These are phyloP conservation scores for Cyprinodon tularosa DNA, from an alignment of 2,113 vertebrate species.

Conservation along the genomic window DNA sequence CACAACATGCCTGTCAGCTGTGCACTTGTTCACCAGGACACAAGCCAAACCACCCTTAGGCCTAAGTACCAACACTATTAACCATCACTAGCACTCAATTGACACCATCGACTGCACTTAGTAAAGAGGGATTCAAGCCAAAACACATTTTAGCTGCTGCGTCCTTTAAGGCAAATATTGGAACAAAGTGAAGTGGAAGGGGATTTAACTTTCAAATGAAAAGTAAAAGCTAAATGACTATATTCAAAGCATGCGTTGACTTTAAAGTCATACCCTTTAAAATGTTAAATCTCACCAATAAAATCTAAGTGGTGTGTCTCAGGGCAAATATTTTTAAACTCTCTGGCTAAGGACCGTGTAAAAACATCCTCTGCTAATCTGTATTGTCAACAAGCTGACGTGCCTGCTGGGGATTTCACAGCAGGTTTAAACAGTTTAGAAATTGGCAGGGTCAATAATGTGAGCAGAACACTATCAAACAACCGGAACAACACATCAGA, in stretches of 20 bases:
- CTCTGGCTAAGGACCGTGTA: background rate
- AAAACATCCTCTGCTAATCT: too few relatives aligned
- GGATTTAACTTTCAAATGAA: background rate
- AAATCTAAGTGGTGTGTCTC: background rate
- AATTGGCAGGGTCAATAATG: too few relatives aligned
- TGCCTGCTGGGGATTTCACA: too few relatives aligned
- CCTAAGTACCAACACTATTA: slow-evolving; percentile 4
- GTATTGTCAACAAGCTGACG: too few relatives aligned
- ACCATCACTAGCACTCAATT: slow-evolving; percentile 10
- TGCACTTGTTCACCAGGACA: slow-evolving; percentile 29
- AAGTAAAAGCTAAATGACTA: too few relatives aligned
- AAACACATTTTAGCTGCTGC: background rate
- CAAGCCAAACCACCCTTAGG: slow-evolving; percentile 3
- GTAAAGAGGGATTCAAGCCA: slow-evolving; percentile 6
- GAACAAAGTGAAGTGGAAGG: slow-evolving; percentile 35
- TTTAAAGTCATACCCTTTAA: background rate
- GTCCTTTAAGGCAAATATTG: slow-evolving; percentile 21
- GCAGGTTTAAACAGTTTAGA: too few relatives aligned
- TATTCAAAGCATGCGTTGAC: too few relatives aligned
- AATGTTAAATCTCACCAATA: background rate
- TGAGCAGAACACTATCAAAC: too few relatives aligned
- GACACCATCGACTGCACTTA: slow-evolving; percentile 17
- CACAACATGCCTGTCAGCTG: background rate
- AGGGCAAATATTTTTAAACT: background rate
- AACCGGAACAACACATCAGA: too few relatives aligned